Evolutionary conservation across 2,888 invertebrate species (phyloP).

Genomic region (Caenorhabditis sp.): DNA sequence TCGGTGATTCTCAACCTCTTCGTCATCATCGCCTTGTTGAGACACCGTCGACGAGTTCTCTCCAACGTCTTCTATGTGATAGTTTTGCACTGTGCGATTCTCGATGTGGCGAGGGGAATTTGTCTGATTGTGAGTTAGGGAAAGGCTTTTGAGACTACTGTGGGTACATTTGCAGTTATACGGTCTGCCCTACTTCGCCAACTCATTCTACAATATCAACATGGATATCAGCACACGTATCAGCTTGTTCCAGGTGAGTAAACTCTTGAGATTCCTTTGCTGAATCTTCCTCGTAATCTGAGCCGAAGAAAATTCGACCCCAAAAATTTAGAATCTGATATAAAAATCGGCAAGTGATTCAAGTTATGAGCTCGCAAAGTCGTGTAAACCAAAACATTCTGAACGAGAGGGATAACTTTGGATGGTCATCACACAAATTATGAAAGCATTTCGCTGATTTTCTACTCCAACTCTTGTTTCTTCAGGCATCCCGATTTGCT

Average conservation of each 20-base stretch:
- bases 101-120: slow-evolving; percentile 79
- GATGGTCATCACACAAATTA: too few relatives aligned
- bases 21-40: slow-evolving; percentile 79
- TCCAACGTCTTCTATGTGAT: slow-evolving; percentile 82
- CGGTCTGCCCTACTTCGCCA: slow-evolving; percentile 69
- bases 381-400: too few relatives aligned
- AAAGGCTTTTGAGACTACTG: background rate
- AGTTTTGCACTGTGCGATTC: slow-evolving; percentile 82
- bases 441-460: background rate
- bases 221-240: slow-evolving; percentile 63
- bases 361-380: too few relatives aligned
- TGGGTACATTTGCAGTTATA: slow-evolving; percentile 48
- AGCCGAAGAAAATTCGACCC: too few relatives aligned
- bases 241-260: slow-evolving; percentile 61
- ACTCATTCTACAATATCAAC: slow-evolving; percentile 62
- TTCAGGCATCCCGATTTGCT: slow-evolving; percentile 79
- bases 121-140: slow-evolving; percentile 76
- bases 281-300: too few relatives aligned
- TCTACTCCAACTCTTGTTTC: background rate
- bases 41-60: slow-evolving; percentile 77
- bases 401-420: too few relatives aligned
- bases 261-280: too few relatives aligned
- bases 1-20: slow-evolving; percentile 81
- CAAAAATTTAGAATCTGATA: too few relatives aligned
- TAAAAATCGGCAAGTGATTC: too few relatives aligned